A percentile compares a stretch with the other conserved stretches of the same genome.
phyloP scores from a whole-genome alignment of 2,888 invertebrate genomes.

The Taphrorychus bicolor region DNA sequence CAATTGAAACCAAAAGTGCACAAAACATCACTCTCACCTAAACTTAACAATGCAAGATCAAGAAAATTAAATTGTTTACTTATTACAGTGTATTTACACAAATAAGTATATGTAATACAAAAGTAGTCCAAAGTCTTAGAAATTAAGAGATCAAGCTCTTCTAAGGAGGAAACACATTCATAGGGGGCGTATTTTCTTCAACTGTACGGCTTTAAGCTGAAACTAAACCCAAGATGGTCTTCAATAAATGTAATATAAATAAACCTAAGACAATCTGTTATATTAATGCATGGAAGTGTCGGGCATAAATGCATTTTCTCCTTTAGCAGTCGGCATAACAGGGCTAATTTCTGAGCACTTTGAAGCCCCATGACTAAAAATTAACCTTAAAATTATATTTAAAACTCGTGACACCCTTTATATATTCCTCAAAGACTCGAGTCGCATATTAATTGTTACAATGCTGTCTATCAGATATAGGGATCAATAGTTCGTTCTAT shows the following conservation, averaged over 20 bases:
- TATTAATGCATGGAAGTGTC: not conserved
- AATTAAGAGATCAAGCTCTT: constrained; percentile 54
- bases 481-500: not conserved
- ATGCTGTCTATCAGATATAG: not conserved
- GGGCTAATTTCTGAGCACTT: constrained; percentile 29
- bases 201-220: not conserved
- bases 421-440: not conserved
- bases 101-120: constrained; percentile 22
- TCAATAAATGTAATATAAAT: too few species aligned
- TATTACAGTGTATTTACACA: constrained; percentile 19
- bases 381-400: constrained; percentile 27
- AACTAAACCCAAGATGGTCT: not conserved
- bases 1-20: constrained; percentile 20
- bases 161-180: constrained; percentile 5
- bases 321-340: constrained; percentile 50
- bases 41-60: constrained; percentile 26
- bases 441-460: not conserved
- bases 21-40: constrained; percentile 9
- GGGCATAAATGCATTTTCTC: constrained; percentile 27
- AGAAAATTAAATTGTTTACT: constrained; percentile 6
- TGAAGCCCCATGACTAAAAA: constrained; percentile 34
- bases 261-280: not conserved
- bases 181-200: not conserved
- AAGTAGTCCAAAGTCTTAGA: constrained; percentile 39
- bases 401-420: constrained; percentile 5